Evolutionary conservation across 1,140 invertebrate genomes (phyloP).

Genomic region (Aradophagus sp.): DNA sequence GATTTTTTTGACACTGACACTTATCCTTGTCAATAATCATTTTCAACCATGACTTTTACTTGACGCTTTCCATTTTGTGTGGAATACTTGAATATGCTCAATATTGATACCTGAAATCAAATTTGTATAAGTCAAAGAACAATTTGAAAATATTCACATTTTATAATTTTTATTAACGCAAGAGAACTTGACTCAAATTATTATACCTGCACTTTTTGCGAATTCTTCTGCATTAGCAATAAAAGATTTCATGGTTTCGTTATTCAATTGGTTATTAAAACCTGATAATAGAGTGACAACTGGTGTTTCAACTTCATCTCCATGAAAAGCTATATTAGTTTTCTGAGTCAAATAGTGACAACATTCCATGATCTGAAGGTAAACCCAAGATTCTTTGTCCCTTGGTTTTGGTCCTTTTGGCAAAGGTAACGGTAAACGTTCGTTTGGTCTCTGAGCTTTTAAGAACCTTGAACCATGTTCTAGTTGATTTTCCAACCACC

Average conservation of each 20-base stretch:
- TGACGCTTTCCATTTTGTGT: constrained; percentile 81
- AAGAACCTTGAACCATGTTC: constrained; percentile 88
- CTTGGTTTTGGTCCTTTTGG: constrained; percentile 83
- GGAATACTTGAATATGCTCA: constrained; percentile 80
- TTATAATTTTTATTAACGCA: neutral
- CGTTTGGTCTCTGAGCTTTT: constrained; percentile 86
- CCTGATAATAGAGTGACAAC: constrained; percentile 79
- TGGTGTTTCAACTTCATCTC: constrained; percentile 68
- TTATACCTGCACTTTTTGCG: constrained; percentile 76
- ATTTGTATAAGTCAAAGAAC: too few species aligned
- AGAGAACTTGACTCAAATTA: neutral
- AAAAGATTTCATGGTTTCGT: constrained; percentile 33
- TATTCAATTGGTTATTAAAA: constrained; percentile 67
- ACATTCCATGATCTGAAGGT: constrained; percentile 83
- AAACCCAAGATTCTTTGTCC: constrained; percentile 81
- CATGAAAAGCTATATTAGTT: constrained; percentile 73
- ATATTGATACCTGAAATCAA: constrained; percentile 80
- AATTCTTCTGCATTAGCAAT: constrained; percentile 74
- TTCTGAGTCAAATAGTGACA: constrained; percentile 81
- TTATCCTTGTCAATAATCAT: constrained; percentile 26
- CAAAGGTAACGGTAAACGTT: constrained; percentile 82
- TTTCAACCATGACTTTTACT: constrained; percentile 81
- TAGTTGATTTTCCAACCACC: constrained; percentile 92
- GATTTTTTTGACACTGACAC: constrained; percentile 25
- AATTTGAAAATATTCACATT: constrained; percentile 9